Evolutionary conservation across 2,888 invertebrate species (phyloP), one percentile per base, ranked within the genome.

Genomic region (Frankliniella intonsa): DNA sequence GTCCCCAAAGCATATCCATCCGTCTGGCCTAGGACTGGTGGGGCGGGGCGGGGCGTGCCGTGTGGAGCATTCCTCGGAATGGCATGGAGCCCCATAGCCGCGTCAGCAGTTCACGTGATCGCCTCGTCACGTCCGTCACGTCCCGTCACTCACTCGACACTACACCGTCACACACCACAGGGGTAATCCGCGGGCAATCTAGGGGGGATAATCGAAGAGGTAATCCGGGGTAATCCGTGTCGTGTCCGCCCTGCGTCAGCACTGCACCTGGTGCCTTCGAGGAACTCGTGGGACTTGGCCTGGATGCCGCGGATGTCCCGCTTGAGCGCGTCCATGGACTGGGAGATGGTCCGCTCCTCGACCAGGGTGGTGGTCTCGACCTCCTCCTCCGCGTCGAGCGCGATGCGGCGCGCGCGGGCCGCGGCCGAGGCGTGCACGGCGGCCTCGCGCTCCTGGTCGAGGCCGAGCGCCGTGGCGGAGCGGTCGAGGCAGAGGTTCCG

Each of bases 221-320:
- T n/a, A n/a, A n/a, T n/a, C n/a, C n/a, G n/a, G n/a, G n/a, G n/a
- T n/a, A n/a, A n/a, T n/a, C n/a, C n/a, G n/a, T n/a, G n/a, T n/a
- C n/a, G n/a, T n/a, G 38, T 38, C 38, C 38, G 38, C 2, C 55
- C 55, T 12, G 17, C 12, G 55, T 2, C 55, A 55, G 51, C 38
- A 38, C 38, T 38, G 22, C 69, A 76, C 69, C 69, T 76, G n/a
- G 69, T 76, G 69, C 69, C 69, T 25, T 76, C 69, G 25, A 76
- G 69, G 22, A 76, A 22, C 69, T 76, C 69, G 25, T n/a, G 25
- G 69, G 69, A 76, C 69, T 76, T 76, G 69, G 69, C 25, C 69
- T 76, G 69, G 69, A n/a, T 22, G 69, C 69, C 69, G 11, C 69
- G 69, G 69, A 76, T 76, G 69, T 76, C 69, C 25, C 69, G 22